Evolutionary conservation across 1,140 invertebrate genomes (phyloP).

Genomic region (Bemisia tabaci): DNA sequence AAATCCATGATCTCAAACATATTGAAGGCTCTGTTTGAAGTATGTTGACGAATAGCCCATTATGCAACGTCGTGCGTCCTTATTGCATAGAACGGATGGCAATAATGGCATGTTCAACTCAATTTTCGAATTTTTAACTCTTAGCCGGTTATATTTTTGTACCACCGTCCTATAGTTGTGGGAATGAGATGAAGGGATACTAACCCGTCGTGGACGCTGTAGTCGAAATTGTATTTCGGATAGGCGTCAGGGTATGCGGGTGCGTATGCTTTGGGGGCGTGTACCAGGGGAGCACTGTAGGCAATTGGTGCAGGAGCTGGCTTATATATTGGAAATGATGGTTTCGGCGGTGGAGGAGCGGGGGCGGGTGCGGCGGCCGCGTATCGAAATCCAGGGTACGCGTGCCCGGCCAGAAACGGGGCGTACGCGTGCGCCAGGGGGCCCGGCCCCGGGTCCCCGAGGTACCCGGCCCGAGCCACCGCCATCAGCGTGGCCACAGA

Average conservation of each 20-base stretch:
- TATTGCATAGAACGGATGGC: no score
- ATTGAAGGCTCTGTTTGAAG: no score
- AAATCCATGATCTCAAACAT: no score
- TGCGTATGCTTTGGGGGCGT: background rate
- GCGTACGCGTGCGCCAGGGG: background rate
- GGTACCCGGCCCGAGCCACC: background rate
- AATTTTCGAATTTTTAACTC: no score
- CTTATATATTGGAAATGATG: background rate
- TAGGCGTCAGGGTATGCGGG: background rate
- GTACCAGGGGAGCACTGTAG: background rate
- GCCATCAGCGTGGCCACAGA: background rate
- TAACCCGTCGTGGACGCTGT: background rate
- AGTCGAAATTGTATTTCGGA: background rate
- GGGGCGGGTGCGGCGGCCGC: no score
- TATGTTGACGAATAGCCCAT: no score
- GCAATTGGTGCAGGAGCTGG: background rate
- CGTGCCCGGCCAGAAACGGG: background rate
- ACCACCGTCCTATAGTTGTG: no score
- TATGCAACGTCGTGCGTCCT: no score
- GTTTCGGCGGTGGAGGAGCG: no score
- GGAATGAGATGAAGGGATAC: no score
- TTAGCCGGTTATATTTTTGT: no score
- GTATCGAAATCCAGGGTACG: background rate
- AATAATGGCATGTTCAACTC: no score
- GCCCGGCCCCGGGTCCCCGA: background rate